Evolutionary conservation across 2,797 vertebrate genomes (phyloP).

Genomic region (Strix occidentalis): DNA sequence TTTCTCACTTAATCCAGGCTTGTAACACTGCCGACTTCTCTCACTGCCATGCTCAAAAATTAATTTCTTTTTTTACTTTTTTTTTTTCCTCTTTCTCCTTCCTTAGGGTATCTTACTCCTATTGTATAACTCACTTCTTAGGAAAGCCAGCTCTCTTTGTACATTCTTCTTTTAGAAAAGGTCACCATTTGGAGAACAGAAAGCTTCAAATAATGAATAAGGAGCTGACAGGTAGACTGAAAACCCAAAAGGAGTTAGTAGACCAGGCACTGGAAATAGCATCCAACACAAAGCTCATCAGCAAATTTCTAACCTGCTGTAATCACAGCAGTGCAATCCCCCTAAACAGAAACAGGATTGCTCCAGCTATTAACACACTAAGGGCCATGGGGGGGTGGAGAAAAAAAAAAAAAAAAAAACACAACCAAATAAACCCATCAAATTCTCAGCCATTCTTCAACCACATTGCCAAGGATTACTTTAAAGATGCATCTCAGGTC

Average conservation of each 20-base stretch:
- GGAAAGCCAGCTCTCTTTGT: neutral
- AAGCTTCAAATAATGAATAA: constrained; percentile 18
- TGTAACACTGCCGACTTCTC: neutral
- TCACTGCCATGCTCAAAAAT: neutral
- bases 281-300: neutral
- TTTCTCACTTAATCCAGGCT: neutral
- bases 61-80: neutral
- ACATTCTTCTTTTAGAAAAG: constrained; percentile 14
- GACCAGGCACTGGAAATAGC: neutral
- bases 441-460: neutral
- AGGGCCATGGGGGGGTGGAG: too few species aligned
- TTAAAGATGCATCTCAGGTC: neutral
- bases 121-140: neutral
- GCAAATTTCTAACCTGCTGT: neutral
- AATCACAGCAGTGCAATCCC: neutral
- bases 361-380: neutral
- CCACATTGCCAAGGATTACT: neutral
- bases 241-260: neutral
- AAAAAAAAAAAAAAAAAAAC: neutral
- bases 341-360: neutral
- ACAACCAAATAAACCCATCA: too few species aligned
- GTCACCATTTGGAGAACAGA: constrained; percentile 18
- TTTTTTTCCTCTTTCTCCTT: neutral
- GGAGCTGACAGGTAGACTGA: constrained; percentile 18
- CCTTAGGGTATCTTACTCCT: neutral